Conservation (phyloP, 1,140 invertebrate species). For the Triops longicaudatus region DNA sequence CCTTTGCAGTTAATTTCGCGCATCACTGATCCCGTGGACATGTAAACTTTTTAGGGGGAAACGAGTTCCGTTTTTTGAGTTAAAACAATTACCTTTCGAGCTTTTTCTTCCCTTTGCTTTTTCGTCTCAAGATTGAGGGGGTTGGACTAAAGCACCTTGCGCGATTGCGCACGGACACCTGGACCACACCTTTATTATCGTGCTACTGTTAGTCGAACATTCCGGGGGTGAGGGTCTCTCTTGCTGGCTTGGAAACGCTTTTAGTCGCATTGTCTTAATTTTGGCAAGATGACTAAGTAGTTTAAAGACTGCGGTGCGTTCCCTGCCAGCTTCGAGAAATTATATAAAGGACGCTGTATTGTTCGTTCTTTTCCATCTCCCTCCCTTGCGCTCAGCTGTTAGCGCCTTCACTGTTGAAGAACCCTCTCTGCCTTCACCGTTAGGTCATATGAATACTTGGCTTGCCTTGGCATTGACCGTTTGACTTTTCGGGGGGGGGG, state of each 20-base stretch:
- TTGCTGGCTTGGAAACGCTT: neutral
- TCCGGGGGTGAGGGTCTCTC: neutral
- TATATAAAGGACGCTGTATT: neutral
- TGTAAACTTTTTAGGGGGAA: neutral
- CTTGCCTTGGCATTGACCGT: constrained; percentile 14
- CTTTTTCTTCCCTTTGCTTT: neutral
- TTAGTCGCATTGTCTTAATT: constrained; percentile 15
- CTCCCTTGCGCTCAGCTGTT: neutral
- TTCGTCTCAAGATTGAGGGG: neutral
- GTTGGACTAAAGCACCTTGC: neutral
- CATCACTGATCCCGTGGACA: neutral
- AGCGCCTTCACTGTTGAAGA: neutral
- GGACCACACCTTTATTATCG: constrained; percentile 2
- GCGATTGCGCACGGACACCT: constrained; percentile 4
- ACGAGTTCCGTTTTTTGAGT: neutral
- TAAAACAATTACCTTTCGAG: neutral
- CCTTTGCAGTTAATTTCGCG: neutral
- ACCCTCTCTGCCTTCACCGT: neutral
- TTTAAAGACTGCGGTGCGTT: neutral
- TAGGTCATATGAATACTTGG: constrained; percentile 15
- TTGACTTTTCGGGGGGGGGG: neutral
- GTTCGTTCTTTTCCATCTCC: neutral
- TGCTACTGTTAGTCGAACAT: constrained; percentile 6
- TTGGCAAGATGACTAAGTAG: constrained; percentile 12
- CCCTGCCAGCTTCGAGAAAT: neutral